Evolutionary conservation across 2,113 vertebrate species (phyloP).

Genomic region (Aspiorhynchus laticeps): DNA sequence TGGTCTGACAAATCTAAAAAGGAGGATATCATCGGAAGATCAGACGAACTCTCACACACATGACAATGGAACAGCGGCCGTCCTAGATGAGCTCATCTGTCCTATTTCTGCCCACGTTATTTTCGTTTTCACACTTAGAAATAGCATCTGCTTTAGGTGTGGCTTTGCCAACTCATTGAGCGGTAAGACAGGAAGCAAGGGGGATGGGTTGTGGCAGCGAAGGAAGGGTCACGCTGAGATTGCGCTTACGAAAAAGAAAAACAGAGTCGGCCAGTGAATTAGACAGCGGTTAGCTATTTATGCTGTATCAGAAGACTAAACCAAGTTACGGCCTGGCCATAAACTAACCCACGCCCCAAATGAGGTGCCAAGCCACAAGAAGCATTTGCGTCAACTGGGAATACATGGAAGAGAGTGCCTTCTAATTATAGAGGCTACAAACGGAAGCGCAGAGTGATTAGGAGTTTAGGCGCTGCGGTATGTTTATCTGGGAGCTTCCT

Average conservation of each 20-base stretch:
- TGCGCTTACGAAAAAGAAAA: slow-evolving; percentile 63
- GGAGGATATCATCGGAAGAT: slow-evolving; percentile 67
- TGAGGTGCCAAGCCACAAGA: slow-evolving; percentile 99
- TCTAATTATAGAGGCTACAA: slow-evolving; percentile 99
- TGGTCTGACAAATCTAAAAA: slow-evolving; percentile 75
- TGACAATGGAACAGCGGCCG: slow-evolving; percentile 54
- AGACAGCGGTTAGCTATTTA: slow-evolving; percentile 94
- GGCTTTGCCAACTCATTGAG: slow-evolving; percentile 63
- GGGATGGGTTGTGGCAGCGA: neutral
- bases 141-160: slow-evolving; percentile 53
- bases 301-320: slow-evolving; percentile 95
- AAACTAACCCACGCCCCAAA: slow-evolving; percentile 97
- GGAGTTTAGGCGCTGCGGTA: slow-evolving; percentile 94
- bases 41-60: slow-evolving; percentile 64
- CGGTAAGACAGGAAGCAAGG: slow-evolving; percentile 45
- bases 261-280: slow-evolving; percentile 74
- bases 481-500: slow-evolving; percentile 99
- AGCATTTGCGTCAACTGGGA: slow-evolving; percentile 99
- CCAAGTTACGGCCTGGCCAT: slow-evolving; percentile 89
- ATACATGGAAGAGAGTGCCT: slow-evolving; percentile 94
- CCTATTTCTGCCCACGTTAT: slow-evolving; percentile 70
- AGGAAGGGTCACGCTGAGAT: slow-evolving; percentile 52
- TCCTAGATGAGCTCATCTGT: slow-evolving; percentile 60
- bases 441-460: slow-evolving; percentile 94
- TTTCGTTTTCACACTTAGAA: slow-evolving; percentile 67